Conservation (phyloP, 1,140 invertebrate genomes). For the Colletes gigas region DNA sequence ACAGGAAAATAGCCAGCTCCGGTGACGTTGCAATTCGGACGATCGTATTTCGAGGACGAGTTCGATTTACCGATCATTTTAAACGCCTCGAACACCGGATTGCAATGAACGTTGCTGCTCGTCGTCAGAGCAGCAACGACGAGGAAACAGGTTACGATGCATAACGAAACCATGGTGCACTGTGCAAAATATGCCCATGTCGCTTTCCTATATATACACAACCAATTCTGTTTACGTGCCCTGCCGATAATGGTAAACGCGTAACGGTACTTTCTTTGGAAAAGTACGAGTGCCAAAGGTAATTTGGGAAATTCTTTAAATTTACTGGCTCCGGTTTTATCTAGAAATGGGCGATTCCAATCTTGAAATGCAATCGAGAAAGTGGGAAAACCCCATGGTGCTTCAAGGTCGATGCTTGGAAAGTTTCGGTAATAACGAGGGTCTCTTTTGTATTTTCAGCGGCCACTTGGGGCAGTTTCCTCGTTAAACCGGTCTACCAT, state of each 20-base stretch:
- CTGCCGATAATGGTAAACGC: not conserved
- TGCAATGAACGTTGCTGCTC: not conserved
- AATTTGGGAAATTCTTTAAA: not conserved
- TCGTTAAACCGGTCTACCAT: too few relatives aligned
- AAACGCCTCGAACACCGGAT: not conserved
- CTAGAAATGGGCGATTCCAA: not conserved
- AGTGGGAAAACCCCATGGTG: not conserved
- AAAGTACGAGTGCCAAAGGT: not conserved
- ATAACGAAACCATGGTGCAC: constrained; percentile 16
- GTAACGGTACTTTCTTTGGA: not conserved
- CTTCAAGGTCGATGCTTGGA: not conserved
- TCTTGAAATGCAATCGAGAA: not conserved
- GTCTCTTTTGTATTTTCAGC: not conserved
- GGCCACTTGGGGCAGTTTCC: too few relatives aligned
- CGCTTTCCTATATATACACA: not conserved
- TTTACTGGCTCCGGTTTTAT: too few relatives aligned
- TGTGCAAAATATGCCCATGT: not conserved
- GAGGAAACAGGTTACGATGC: not conserved
- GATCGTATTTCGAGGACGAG: not conserved
- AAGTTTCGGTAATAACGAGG: not conserved
- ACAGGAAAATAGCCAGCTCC: too few relatives aligned
- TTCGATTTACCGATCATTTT: not conserved
- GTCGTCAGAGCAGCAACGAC: not conserved
- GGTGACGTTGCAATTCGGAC: not conserved
- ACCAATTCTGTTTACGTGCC: not conserved